Percentiles rank a stretch among this genome's conserved stretches.
These are phyloP conservation scores for Galago senegalensis DNA, from an alignment of 2,797 vertebrate species.

Conservation along the genomic window DNA sequence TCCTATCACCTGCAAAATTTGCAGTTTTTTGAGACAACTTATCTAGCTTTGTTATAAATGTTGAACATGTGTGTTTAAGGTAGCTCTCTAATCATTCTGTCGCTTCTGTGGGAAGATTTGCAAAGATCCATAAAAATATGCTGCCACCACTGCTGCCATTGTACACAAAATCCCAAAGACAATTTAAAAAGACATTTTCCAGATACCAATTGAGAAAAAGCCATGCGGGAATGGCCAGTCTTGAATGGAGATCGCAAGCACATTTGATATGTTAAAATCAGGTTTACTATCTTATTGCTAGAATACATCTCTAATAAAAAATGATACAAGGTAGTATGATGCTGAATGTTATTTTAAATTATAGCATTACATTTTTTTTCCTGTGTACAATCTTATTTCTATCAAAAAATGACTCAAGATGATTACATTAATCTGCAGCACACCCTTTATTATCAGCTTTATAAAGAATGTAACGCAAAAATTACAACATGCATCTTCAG, in stretches of 20 bases:
- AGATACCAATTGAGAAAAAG: background rate
- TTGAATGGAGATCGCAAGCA: background rate
- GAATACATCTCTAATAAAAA: slow-evolving; percentile 9
- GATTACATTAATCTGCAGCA: slow-evolving; percentile 12
- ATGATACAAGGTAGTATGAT: background rate
- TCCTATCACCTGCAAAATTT: background rate
- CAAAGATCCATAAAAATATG: background rate
- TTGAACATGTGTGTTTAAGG: background rate
- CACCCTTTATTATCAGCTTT: slow-evolving; percentile 68
- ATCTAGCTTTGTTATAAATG: background rate
- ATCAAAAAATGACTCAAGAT: slow-evolving; percentile 29
- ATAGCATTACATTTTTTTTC: background rate
- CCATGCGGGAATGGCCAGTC: background rate
- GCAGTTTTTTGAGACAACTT: background rate
- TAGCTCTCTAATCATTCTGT: background rate
- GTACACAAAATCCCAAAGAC: background rate
- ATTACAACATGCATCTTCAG: slow-evolving; percentile 64
- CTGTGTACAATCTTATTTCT: background rate
- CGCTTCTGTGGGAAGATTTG: background rate
- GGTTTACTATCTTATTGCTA: slow-evolving; percentile 12
- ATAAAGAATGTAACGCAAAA: slow-evolving; percentile 70
- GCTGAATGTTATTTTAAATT: slow-evolving; percentile 8
- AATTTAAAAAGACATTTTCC: slow-evolving; percentile 12
- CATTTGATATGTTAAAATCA: background rate
- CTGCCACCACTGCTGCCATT: background rate